Evolutionary conservation across 2,797 vertebrate species (phyloP).

Genomic region (Naso thynnoides): DNA sequence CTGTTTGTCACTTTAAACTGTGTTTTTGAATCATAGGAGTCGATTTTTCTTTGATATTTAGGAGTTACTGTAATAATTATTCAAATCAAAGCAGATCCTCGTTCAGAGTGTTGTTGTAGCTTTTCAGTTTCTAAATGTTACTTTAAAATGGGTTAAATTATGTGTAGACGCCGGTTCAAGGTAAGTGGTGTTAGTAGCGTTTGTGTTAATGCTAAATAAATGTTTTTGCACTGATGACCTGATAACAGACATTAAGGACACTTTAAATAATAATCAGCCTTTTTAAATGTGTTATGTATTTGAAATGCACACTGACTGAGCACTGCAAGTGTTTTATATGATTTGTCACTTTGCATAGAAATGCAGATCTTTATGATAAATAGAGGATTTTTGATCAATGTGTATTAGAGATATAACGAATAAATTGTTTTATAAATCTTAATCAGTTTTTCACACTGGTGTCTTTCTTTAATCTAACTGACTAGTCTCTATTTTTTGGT

Average conservation of each 20-base stretch:
- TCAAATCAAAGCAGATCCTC: conserved; percentile 5
- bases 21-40: conserved; percentile 13
- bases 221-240: conserved; percentile 54
- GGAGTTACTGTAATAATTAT: conserved; percentile 1
- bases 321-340: conserved; percentile 28
- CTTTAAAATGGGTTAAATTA: conserved; percentile 10
- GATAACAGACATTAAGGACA: background rate
- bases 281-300: conserved; percentile 8
- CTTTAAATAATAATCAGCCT: conserved; percentile 24
- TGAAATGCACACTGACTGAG: conserved; percentile 27
- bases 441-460: conserved; percentile 22
- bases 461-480: conserved; percentile 42
- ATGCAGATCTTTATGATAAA: background rate
- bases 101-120: background rate
- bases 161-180: conserved; percentile 26
- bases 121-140: background rate
- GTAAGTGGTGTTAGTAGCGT: conserved; percentile 37
- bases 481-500: background rate
- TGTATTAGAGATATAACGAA: conserved; percentile 36
- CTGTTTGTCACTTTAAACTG: conserved; percentile 11
- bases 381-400: conserved; percentile 35
- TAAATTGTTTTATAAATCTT: conserved; percentile 54
- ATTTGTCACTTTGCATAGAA: conserved; percentile 20
- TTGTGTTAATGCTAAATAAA: conserved; percentile 11
- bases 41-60: conserved; percentile 11